Conservation (phyloP, 2,113 vertebrate species). For the Acanthochromis polyacanthus region DNA sequence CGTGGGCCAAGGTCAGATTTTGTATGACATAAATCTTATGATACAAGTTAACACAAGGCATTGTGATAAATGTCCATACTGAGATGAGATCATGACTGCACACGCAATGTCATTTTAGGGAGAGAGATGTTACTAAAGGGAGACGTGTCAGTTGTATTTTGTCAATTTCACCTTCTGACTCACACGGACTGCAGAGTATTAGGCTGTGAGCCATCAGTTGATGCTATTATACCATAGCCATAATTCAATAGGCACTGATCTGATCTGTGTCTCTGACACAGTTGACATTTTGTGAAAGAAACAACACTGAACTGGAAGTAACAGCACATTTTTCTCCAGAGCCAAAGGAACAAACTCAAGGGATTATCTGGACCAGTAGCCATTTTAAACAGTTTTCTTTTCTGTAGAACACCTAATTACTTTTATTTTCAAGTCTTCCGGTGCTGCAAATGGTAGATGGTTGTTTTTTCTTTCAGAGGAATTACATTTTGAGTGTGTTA, state of each 20-base stretch:
- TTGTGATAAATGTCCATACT: conserved; percentile 30
- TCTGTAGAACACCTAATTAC: not conserved
- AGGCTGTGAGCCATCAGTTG: conserved; percentile 54
- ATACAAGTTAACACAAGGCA: conserved; percentile 28
- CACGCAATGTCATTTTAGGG: conserved; percentile 12
- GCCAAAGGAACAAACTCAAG: not conserved
- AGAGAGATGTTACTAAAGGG: conserved; percentile 32
- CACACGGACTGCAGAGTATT: conserved; percentile 52
- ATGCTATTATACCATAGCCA: conserved; percentile 59
- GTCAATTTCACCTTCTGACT: conserved; percentile 66
- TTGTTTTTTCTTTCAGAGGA: too few species aligned
- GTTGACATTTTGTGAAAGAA: conserved; percentile 54
- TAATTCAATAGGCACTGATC: conserved; percentile 59
- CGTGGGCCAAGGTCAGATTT: conserved; percentile 5
- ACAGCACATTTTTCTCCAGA: conserved; percentile 8
- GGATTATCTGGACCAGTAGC: not conserved
- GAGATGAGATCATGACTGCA: conserved; percentile 33
- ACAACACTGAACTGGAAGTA: conserved; percentile 26
- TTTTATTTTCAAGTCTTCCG: not conserved
- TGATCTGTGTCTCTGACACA: conserved; percentile 52
- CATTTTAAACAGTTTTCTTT: not conserved
- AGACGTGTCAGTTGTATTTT: conserved; percentile 52
- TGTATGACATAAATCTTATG: conserved; percentile 26
- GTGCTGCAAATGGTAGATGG: not conserved
- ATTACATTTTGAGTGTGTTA: too few species aligned